Evolutionary conservation across 2,888 invertebrate genomes (phyloP).

Genomic region (Caenorhabditis zanzibari): DNA sequence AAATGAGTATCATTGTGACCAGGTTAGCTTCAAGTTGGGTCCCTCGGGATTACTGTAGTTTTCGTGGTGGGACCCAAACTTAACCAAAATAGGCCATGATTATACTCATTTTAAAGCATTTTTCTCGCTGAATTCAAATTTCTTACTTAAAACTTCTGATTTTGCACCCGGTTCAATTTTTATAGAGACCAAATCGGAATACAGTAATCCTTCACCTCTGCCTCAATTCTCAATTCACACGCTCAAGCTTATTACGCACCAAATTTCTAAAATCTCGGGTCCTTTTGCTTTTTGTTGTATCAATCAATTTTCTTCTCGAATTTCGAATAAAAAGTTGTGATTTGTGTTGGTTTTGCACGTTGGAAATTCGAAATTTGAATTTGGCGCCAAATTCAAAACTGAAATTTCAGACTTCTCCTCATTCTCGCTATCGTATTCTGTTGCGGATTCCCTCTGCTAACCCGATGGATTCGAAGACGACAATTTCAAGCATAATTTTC

Average conservation of each 20-base stretch:
- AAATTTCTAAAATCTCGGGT: not conserved
- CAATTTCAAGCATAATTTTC: slow-evolving; percentile 7
- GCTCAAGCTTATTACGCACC: not conserved
- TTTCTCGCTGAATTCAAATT: not conserved
- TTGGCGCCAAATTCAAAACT: not conserved
- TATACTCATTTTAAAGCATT: not conserved
- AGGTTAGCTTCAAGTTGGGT: not conserved
- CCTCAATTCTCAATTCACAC: not conserved
- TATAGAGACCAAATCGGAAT: slow-evolving; percentile 22
- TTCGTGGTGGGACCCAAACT: not conserved
- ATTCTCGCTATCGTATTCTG: slow-evolving; percentile 16
- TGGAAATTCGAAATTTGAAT: not conserved
- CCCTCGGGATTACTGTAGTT: not conserved
- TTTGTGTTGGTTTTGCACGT: slow-evolving; percentile 3
- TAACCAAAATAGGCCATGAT: not conserved
- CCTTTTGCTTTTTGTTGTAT: not conserved
- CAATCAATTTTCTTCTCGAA: not conserved
- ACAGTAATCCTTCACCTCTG: not conserved
- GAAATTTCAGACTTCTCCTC: slow-evolving; percentile 32
- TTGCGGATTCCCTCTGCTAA: slow-evolving; percentile 40
- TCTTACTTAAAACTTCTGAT: not conserved
- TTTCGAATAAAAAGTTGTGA: not conserved
- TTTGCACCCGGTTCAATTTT: slow-evolving; percentile 8
- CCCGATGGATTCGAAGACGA: slow-evolving; percentile 31
- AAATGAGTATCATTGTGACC: not conserved